Percentiles rank a stretch among this genome's conserved stretches.
These are phyloP conservation scores for Ianthella basta DNA, from an alignment of 37 sponge, comb jelly and placozoan genomes.

Conservation along the genomic window DNA sequence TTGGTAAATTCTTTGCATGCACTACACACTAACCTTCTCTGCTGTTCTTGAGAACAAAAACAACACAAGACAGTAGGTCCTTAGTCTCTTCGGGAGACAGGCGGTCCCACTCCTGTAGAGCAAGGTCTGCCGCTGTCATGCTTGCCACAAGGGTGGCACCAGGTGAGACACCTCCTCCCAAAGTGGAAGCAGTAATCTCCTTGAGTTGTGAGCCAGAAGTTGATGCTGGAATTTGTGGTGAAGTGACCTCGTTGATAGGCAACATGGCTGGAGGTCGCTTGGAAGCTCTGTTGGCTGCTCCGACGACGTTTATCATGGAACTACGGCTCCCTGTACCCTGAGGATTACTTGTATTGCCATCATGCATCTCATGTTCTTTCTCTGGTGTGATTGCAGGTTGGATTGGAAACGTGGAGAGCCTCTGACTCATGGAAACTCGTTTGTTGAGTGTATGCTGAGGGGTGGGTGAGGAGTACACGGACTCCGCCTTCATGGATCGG, in stretches of 20 bases:
- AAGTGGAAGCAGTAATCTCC: background rate
- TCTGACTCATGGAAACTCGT: background rate
- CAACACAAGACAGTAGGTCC: constrained; percentile 71
- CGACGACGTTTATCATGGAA: background rate
- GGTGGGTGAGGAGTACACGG: background rate
- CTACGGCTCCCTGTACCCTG: no score
- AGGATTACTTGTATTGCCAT: no score
- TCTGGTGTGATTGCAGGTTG: no score
- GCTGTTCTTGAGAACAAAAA: constrained; percentile 91
- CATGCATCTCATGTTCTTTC: no score
- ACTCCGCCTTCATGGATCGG: background rate
- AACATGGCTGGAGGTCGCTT: constrained; percentile 8
- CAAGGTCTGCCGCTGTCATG: background rate
- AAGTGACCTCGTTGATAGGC: background rate
- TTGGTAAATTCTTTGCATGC: no score
- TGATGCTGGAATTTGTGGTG: constrained; percentile 2
- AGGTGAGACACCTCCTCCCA: background rate
- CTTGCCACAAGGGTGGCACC: background rate
- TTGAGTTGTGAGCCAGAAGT: constrained; percentile 15
- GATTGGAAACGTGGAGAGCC: background rate
- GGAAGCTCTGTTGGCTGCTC: background rate
- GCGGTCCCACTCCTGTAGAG: constrained; percentile 49
- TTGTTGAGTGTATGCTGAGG: constrained; percentile 1
- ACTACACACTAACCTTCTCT: constrained; percentile 48
- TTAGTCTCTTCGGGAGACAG: constrained; percentile 68